Conservation (phyloP, 2,888 invertebrate species). For the Pristionchus mayeri region DNA sequence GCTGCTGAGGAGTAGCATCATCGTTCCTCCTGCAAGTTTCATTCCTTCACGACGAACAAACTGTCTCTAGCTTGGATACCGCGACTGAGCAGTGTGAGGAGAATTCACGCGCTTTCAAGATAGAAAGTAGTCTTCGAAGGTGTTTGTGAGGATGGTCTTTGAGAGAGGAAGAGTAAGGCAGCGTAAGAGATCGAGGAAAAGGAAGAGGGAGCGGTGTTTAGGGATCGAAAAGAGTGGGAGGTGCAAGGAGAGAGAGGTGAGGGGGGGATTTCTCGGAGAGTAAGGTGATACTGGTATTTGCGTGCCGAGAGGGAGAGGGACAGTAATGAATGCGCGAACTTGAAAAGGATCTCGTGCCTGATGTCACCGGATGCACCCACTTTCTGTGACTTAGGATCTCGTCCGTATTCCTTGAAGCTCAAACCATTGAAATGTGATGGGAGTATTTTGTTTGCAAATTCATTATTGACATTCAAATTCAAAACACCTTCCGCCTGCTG, state of each 20-base stretch:
- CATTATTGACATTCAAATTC: no score
- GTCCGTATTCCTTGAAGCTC: no score
- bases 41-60: not conserved
- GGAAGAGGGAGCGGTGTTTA: no score
- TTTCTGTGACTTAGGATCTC: no score
- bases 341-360: not conserved
- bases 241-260: no score
- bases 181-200: no score
- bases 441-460: no score
- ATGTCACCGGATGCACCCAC: not conserved
- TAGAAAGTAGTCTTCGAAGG: slow-evolving; percentile 29
- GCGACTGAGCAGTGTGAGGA: not conserved
- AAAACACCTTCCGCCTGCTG: no score
- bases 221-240: no score
- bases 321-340: slow-evolving; percentile 11
- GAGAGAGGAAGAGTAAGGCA: not conserved
- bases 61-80: slow-evolving; percentile 6
- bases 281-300: no score
- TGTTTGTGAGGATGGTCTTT: not conserved
- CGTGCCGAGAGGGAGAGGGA: no score
- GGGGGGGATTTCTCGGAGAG: not conserved
- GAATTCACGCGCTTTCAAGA: not conserved
- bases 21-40: not conserved
- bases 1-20: not conserved
- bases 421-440: no score